phyloP scores from a whole-genome alignment of 2,797 vertebrate genomes.

The Coregonus suidteri region DNA sequence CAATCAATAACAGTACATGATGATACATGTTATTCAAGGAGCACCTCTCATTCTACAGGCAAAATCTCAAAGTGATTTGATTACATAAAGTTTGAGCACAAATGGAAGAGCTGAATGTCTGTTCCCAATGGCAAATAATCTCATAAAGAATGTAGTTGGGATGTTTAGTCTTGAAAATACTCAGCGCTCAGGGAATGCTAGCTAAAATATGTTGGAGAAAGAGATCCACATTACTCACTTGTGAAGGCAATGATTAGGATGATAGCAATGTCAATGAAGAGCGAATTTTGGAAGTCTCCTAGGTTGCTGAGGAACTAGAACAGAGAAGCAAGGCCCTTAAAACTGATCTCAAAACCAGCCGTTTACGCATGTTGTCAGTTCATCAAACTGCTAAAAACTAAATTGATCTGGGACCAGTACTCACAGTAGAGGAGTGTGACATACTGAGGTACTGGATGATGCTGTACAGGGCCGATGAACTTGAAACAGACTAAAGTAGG shows the following conservation, averaged over 20 bases:
- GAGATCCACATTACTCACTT: slow-evolving; percentile 82
- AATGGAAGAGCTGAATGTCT: too few species aligned
- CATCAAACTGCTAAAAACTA: too few species aligned
- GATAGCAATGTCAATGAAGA: slow-evolving; percentile 95
- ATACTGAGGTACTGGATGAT: slow-evolving; percentile 96
- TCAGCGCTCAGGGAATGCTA: too few species aligned
- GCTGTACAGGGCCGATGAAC: slow-evolving; percentile 98
- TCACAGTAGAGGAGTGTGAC: slow-evolving; percentile 94
- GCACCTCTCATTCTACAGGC: too few species aligned
- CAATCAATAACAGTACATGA: background rate
- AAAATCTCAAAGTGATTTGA: background rate
- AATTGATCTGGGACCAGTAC: slow-evolving; percentile 37
- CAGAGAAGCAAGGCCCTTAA: background rate
- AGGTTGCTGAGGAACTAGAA: slow-evolving; percentile 91
- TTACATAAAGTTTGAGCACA: too few species aligned
- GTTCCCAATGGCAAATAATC: too few species aligned
- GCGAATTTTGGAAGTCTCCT: slow-evolving; percentile 98
- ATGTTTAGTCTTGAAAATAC: too few species aligned
- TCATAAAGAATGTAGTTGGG: too few species aligned
- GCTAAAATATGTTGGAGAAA: too few species aligned
- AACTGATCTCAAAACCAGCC: background rate
- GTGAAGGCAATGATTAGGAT: slow-evolving; percentile 94
- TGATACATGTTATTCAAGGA: background rate
- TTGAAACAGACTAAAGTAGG: slow-evolving; percentile 99
- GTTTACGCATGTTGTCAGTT: background rate